These are phyloP conservation scores for Ericerus pela DNA, from an alignment of 1,140 invertebrate species.

Conservation along the genomic window DNA sequence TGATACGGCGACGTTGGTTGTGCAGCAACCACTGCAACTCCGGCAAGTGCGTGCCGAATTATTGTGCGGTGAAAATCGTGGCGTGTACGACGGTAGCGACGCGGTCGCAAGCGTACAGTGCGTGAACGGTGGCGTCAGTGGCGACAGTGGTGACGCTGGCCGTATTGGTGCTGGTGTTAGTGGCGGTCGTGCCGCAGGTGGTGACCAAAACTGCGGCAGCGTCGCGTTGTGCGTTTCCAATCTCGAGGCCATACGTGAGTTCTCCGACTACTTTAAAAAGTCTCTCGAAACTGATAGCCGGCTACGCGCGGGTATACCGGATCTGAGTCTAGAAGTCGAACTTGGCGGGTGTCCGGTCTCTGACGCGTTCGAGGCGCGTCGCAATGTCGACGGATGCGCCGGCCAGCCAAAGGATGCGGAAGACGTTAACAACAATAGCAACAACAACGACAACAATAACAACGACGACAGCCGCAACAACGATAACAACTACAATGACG, in stretches of 20 bases:
- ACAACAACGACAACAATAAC: background rate
- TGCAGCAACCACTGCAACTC: too few relatives aligned
- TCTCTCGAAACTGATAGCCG: background rate
- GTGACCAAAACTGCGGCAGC: background rate
- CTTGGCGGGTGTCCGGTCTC: background rate
- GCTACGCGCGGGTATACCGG: background rate
- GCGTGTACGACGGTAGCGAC: background rate
- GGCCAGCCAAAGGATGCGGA: too few relatives aligned
- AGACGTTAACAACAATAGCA: background rate
- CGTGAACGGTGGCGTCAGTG: background rate
- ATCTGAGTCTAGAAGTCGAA: background rate
- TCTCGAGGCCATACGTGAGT: background rate
- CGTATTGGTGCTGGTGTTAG: background rate
- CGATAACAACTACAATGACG: background rate
- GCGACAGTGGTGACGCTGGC: background rate
- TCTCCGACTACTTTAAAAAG: conserved; percentile 3
- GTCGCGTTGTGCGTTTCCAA: background rate
- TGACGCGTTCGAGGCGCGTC: background rate
- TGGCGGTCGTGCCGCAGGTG: background rate
- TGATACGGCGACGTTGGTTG: too few relatives aligned
- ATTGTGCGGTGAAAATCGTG: too few relatives aligned
- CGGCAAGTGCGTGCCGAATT: too few relatives aligned
- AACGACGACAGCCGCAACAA: background rate
- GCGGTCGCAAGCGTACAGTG: background rate
- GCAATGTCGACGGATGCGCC: background rate